Evolutionary conservation across 2,113 vertebrate species (phyloP).

Genomic region (Chamaetylas fuelleborni): DNA sequence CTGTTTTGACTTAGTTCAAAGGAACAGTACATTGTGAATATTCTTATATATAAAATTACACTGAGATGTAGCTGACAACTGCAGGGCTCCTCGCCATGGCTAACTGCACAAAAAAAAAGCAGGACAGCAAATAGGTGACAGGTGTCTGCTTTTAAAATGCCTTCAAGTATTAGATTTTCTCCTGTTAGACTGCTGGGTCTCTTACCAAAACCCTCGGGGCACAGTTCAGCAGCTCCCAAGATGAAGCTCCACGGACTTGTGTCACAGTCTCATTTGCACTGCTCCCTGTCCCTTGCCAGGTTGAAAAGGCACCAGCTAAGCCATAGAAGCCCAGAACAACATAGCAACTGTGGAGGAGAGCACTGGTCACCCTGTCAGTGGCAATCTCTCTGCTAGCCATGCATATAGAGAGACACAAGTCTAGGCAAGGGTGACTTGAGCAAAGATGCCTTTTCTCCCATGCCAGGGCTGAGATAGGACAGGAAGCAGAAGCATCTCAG

Average conservation of each 20-base stretch:
- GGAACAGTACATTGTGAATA: background rate
- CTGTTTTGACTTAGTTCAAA: background rate
- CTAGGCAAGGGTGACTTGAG: background rate
- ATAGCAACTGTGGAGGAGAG: background rate
- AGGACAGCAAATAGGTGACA: background rate
- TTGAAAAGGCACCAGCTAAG: background rate
- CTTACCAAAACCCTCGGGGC: background rate
- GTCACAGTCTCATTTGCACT: background rate
- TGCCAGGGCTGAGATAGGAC: background rate
- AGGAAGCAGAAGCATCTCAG: background rate
- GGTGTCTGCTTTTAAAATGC: background rate
- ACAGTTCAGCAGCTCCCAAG: background rate
- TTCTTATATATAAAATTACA: background rate
- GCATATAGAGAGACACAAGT: background rate
- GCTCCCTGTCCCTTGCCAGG: background rate
- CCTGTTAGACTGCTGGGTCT: background rate
- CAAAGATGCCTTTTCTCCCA: background rate
- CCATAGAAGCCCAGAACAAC: background rate
- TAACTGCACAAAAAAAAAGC: background rate
- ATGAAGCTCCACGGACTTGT: background rate
- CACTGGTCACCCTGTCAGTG: background rate
- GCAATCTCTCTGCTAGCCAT: background rate
- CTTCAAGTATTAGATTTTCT: background rate
- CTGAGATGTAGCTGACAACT: background rate
- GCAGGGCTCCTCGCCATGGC: background rate